phyloP scores from a whole-genome alignment of 2,888 invertebrate species.

The Eumacrocentrus americanus region DNA sequence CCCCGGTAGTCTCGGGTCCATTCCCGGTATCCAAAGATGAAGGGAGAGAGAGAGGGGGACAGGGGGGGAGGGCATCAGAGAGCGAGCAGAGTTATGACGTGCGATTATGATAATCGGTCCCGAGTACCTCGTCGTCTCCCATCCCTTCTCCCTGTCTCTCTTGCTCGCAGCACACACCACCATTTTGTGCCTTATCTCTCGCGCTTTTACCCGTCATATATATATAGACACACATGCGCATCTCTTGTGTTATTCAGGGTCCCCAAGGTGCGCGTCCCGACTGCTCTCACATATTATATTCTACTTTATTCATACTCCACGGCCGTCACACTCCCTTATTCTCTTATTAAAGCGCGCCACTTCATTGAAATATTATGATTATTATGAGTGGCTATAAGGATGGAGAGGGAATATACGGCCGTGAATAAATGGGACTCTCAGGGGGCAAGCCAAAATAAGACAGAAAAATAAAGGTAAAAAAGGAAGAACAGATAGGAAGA shows the following conservation, averaged over 20 bases:
- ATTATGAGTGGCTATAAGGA: slow-evolving; percentile 27
- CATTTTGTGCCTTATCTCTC: no score
- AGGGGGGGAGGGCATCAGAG: slow-evolving; percentile 7
- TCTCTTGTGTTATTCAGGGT: neutral
- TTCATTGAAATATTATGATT: slow-evolving; percentile 42
- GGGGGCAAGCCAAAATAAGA: no score
- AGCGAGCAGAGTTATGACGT: slow-evolving; percentile 53
- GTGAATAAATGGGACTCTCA: slow-evolving; percentile 25
- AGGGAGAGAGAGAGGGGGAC: slow-evolving; percentile 2
- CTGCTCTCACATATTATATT: slow-evolving; percentile 45
- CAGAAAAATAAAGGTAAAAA: neutral
- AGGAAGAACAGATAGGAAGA: no score
- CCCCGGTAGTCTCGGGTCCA: slow-evolving; percentile 34
- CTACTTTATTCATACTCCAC: slow-evolving; percentile 47
- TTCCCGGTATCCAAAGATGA: slow-evolving; percentile 8
- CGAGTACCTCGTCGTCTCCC: slow-evolving; percentile 38
- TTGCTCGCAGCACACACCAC: slow-evolving; percentile 4
- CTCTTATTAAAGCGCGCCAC: slow-evolving; percentile 42
- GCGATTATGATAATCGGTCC: slow-evolving; percentile 56
- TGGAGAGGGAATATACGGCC: slow-evolving; percentile 9
- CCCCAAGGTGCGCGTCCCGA: slow-evolving; percentile 15
- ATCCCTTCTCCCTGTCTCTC: slow-evolving; percentile 10
- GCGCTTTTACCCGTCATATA: slow-evolving; percentile 21
- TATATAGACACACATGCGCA: slow-evolving; percentile 6
- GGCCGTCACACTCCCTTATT: slow-evolving; percentile 40